phyloP scores from a whole-genome alignment of 2,888 invertebrate species.

The Idaea aversata region DNA sequence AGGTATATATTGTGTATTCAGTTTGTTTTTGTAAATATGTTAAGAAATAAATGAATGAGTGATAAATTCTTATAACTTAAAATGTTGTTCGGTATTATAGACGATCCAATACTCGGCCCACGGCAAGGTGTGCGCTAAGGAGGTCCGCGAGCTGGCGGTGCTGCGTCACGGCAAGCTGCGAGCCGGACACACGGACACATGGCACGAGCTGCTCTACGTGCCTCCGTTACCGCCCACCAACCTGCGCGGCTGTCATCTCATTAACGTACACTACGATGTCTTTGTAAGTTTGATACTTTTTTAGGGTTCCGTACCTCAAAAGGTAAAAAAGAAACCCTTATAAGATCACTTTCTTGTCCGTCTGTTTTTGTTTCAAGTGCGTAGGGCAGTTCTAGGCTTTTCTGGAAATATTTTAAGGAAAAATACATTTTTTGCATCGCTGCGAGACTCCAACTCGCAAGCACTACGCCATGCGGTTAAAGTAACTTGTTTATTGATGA shows the following conservation, averaged over 20 bases:
- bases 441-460: too few species aligned
- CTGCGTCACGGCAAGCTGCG: constrained; percentile 23
- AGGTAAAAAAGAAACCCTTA: too few species aligned
- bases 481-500: too few species aligned
- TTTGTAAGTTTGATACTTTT: background rate
- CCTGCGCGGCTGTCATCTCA: background rate
- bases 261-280: background rate
- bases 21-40: too few species aligned
- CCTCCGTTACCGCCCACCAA: background rate
- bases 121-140: constrained; percentile 92
- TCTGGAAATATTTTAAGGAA: background rate
- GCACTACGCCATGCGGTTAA: too few species aligned
- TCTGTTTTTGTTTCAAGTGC: too few species aligned
- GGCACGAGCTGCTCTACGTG: constrained; percentile 82
- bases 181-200: constrained; percentile 87
- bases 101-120: constrained; percentile 94
- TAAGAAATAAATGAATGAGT: too few species aligned
- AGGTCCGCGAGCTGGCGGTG: constrained; percentile 89
- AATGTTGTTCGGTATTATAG: constrained; percentile 51
- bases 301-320: too few species aligned
- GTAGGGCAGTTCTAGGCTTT: too few species aligned
- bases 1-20: too few species aligned
- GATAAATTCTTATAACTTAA: background rate
- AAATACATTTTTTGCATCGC: too few species aligned
- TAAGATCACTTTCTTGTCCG: too few species aligned